Conservation (phyloP, 2,888 invertebrate species). For the Lymantria dispar region DNA sequence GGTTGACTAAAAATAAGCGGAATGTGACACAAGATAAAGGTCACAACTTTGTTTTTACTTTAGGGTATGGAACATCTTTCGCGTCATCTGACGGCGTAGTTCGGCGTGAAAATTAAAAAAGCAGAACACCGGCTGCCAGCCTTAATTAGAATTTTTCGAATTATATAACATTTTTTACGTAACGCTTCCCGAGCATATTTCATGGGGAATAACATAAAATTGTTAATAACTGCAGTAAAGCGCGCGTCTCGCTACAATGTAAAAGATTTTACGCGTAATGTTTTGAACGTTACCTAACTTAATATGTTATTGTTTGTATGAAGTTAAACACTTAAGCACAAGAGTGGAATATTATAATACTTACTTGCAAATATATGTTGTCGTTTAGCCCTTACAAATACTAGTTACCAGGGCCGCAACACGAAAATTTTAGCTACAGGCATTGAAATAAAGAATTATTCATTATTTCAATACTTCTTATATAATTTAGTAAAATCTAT, state of each 20-base stretch:
- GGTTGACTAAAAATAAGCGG: slow-evolving; percentile 35
- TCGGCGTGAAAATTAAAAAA: slow-evolving; percentile 72
- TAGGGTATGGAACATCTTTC: slow-evolving; percentile 55
- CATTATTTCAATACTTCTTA: too few relatives aligned
- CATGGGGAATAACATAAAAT: slow-evolving; percentile 38
- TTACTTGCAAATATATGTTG: too few relatives aligned
- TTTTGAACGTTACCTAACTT: background rate
- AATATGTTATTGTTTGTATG: slow-evolving; percentile 1
- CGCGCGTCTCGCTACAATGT: slow-evolving; percentile 20
- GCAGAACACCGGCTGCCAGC: slow-evolving; percentile 62
- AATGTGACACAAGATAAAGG: slow-evolving; percentile 46
- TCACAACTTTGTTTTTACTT: slow-evolving; percentile 55
- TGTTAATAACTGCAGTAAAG: slow-evolving; percentile 44
- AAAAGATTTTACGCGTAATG: slow-evolving; percentile 13
- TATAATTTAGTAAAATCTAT: too few relatives aligned
- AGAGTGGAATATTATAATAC: background rate
- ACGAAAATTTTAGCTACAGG: too few relatives aligned
- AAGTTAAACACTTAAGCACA: background rate
- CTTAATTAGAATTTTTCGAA: slow-evolving; percentile 80
- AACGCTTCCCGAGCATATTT: slow-evolving; percentile 43
- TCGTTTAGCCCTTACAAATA: too few relatives aligned
- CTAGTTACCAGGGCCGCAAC: too few relatives aligned
- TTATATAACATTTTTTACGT: slow-evolving; percentile 59
- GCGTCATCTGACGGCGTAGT: slow-evolving; percentile 69
- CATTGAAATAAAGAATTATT: too few relatives aligned